phyloP scores from a whole-genome alignment of 2,888 invertebrate species.

The Alviniconcha strummeri region DNA sequence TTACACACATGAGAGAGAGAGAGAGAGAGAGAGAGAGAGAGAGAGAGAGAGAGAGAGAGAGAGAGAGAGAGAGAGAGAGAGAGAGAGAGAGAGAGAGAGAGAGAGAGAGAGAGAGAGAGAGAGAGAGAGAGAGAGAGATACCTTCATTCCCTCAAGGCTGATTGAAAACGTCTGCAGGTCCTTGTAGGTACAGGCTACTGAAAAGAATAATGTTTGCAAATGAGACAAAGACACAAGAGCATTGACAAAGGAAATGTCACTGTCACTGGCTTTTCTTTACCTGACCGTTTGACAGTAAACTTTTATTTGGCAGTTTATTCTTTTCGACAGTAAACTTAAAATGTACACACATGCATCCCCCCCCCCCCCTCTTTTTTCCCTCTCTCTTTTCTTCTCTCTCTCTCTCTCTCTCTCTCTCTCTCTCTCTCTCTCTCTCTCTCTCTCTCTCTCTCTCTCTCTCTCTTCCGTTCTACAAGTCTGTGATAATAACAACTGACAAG shows the following conservation, averaged over 20 bases:
- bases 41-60: neutral
- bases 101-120: neutral
- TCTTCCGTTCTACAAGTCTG: neutral
- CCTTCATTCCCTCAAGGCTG: neutral
- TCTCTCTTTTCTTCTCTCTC: neutral
- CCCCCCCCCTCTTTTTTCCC: neutral
- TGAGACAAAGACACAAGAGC: neutral
- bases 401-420: neutral
- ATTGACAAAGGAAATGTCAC: neutral
- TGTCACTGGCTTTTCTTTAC: neutral
- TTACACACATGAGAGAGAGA: no score
- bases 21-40: neutral
- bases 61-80: neutral
- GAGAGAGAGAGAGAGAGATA: neutral
- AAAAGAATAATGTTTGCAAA: neutral
- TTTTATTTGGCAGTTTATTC: neutral
- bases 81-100: neutral
- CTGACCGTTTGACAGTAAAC: neutral
- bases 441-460: constrained; percentile 1
- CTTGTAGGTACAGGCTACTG: constrained; percentile 6
- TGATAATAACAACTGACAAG: neutral
- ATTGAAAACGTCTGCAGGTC: constrained; percentile 4
- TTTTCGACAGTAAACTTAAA: neutral
- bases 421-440: neutral
- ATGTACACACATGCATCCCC: neutral